Evolutionary conservation across 2,888 invertebrate species (phyloP), one percentile per base, ranked within the genome.

Genomic region (Pocota personata): DNA sequence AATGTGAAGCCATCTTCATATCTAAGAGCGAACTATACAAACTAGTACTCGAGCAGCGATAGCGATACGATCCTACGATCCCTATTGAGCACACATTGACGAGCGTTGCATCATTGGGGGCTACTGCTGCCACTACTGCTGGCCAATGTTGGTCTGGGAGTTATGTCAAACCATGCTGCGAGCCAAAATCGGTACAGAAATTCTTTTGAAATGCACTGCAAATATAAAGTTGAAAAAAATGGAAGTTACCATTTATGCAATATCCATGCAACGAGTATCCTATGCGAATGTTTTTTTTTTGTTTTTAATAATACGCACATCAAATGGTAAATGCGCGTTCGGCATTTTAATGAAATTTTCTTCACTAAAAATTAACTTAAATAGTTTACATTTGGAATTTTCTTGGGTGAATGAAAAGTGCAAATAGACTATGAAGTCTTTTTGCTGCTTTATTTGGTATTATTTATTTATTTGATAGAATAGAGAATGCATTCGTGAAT

Each of bases 1-100:
- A 62, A 76, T 64, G 35, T 77, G 77, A 83, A 83, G 72, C 72
- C 77, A 82, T 82, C 82, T 82, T 77, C 82, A 72, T n/a, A n/a
- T 66, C 71, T 62, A 16, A 14, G 10, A 71, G 21, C 10, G 24
- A 40, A 24, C 14, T 24, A 14, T 32, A 43, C 57, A 62, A 55
- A 57, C 62, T 40, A 50, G 19, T 48, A 32, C 64, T 37, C 8
- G n/a, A 50, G 24, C 30, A 12, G 58, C 32, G 60, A 37, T 48
- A 58, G 73, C 48, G 72, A 72, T 37, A 30, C 35, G 10, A 67
- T 58, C 50, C 30, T 50, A 57, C 35, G 32, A 80, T 66, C 52
- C 48, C 67, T 48, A 76, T 82, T 71, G 40, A 58, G 62, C 30
- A 55, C 71, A 43, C 50, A 27, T 43, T 43, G 43, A 43, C 52